Evolutionary conservation across 2,113 vertebrate species (phyloP).

Genomic region (Vireo altiloquus): DNA sequence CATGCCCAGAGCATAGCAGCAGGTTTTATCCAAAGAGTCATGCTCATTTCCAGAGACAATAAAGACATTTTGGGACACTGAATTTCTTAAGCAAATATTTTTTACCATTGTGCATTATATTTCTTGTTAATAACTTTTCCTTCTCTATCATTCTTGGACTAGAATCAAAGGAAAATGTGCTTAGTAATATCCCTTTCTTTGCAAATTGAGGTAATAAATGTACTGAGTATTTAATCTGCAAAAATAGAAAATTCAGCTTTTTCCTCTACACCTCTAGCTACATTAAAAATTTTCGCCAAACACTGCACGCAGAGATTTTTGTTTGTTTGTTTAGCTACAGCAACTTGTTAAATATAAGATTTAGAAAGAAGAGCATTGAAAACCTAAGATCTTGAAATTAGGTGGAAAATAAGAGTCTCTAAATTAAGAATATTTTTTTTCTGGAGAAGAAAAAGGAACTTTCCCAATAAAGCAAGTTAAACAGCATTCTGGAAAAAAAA

Average conservation of each 20-base stretch:
- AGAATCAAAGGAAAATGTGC: neutral
- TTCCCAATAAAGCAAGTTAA: neutral
- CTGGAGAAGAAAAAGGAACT: neutral
- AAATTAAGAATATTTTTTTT: neutral
- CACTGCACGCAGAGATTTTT: neutral
- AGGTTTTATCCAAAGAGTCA: neutral
- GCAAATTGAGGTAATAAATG: neutral
- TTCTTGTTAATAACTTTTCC: neutral
- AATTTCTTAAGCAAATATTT: constrained; percentile 37
- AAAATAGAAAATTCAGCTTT: neutral
- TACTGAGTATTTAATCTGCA: neutral
- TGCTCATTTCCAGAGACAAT: constrained; percentile 9
- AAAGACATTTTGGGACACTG: neutral
- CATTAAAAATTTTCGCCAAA: neutral
- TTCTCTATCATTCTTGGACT: neutral
- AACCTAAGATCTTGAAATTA: neutral
- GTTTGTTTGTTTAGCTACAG: neutral
- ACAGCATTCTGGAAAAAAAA: neutral
- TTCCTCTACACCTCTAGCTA: neutral
- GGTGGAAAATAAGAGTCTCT: neutral
- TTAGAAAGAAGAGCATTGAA: neutral
- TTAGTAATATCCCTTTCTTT: neutral
- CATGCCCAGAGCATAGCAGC: neutral
- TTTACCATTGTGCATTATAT: neutral
- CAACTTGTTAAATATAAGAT: neutral